phyloP scores from a whole-genome alignment of 2,888 invertebrate species.

The Lobophora halterata region DNA sequence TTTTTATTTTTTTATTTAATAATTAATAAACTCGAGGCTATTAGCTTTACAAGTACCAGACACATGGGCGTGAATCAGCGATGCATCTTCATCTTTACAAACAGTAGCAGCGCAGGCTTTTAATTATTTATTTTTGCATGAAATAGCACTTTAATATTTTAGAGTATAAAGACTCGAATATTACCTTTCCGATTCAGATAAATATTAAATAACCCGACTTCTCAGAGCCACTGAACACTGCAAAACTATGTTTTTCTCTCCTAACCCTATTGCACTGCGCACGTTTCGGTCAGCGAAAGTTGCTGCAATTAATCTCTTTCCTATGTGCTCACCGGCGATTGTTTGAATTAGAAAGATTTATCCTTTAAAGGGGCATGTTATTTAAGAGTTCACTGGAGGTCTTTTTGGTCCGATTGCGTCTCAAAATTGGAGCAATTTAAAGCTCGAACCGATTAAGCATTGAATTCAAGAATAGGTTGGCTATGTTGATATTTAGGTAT shows the following conservation, averaged over 20 bases:
- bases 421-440: slow-evolving; percentile 20
- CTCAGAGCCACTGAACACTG: background rate
- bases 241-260: slow-evolving; percentile 47
- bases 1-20: too few relatives aligned
- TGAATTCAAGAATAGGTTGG: slow-evolving; percentile 14
- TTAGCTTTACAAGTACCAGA: too few relatives aligned
- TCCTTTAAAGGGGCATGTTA: slow-evolving; percentile 34
- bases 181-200: too few relatives aligned
- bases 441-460: slow-evolving; percentile 16
- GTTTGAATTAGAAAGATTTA: slow-evolving; percentile 50
- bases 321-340: slow-evolving; percentile 48
- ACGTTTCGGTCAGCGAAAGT: slow-evolving; percentile 62
- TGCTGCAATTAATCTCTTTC: slow-evolving; percentile 62
- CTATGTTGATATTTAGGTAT: slow-evolving; percentile 15
- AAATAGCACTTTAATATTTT: too few relatives aligned
- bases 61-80: too few relatives aligned
- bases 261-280: slow-evolving; percentile 38
- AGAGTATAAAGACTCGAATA: too few relatives aligned
- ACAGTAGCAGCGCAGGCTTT: too few relatives aligned
- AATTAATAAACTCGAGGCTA: too few relatives aligned
- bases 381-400: slow-evolving; percentile 31
- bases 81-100: too few relatives aligned
- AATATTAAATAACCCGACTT: background rate
- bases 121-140: too few relatives aligned
- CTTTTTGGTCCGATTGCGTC: slow-evolving; percentile 26